Evolutionary conservation across 1,140 invertebrate species (phyloP).

Genomic region (Asbolus verrucosus): DNA sequence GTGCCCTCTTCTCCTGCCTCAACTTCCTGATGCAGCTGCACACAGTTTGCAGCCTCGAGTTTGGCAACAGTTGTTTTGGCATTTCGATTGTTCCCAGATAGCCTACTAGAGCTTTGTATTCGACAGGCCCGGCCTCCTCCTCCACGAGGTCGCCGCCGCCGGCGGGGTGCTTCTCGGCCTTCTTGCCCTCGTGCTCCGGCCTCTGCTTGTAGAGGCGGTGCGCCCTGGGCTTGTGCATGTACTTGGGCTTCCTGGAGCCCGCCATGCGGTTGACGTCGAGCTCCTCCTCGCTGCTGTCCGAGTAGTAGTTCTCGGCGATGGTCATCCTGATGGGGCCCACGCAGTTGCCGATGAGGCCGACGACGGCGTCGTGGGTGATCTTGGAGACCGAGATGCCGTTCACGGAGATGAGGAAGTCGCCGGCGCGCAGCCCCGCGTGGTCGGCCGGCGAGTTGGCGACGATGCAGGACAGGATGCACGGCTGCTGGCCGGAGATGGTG

Average conservation of each 20-base stretch:
- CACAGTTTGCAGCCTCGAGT: conserved; percentile 78
- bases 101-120: conserved; percentile 89
- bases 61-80: conserved; percentile 85
- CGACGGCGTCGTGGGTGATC: conserved; percentile 92
- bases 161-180: too few species aligned
- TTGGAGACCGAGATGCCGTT: conserved; percentile 91
- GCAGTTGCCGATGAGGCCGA: conserved; percentile 87
- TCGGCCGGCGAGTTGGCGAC: conserved; percentile 87
- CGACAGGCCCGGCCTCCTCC: conserved; percentile 71
- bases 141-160: too few species aligned
- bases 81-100: conserved; percentile 97
- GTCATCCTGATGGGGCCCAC: conserved; percentile 83
- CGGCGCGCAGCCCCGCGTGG: conserved; percentile 85
- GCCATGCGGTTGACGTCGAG: conserved; percentile 67
- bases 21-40: conserved; percentile 88
- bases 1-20: conserved; percentile 88
- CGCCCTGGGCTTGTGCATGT: conserved; percentile 68
- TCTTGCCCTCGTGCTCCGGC: too few species aligned
- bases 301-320: conserved; percentile 90
- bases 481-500: conserved; percentile 93
- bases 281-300: conserved; percentile 87
- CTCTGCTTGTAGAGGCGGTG: conserved; percentile 51
- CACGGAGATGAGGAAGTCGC: conserved; percentile 92
- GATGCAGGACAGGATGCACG: conserved; percentile 90
- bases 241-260: conserved; percentile 72